These are phyloP conservation scores for Sphaerophoria rueppellii DNA, from an alignment of 2,888 invertebrate genomes.

Conservation along the genomic window DNA sequence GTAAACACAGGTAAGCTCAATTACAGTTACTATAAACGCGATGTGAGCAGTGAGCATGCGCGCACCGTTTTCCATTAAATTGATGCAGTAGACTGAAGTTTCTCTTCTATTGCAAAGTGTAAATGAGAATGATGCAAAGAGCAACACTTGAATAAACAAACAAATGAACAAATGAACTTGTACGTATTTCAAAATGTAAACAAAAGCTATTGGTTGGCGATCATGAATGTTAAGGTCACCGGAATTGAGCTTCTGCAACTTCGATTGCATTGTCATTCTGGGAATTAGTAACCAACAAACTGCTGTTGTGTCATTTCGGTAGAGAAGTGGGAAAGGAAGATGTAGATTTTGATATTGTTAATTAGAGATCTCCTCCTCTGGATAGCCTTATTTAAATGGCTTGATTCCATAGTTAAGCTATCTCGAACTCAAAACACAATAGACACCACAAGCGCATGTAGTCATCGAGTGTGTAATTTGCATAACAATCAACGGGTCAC, in stretches of 20 bases:
- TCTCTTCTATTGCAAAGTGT: neutral
- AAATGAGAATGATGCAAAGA: neutral
- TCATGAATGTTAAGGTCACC: slow-evolving; percentile 65
- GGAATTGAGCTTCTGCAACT: slow-evolving; percentile 51
- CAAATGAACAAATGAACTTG: slow-evolving; percentile 16
- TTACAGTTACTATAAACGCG: neutral
- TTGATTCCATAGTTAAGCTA: slow-evolving; percentile 61
- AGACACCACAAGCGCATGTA: slow-evolving; percentile 4
- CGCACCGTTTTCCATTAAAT: slow-evolving; percentile 34
- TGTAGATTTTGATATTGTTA: slow-evolving; percentile 40
- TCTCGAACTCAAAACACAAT: slow-evolving; percentile 43
- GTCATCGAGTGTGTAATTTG: slow-evolving; percentile 60
- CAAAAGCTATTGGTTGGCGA: slow-evolving; percentile 39
- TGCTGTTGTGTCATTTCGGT: slow-evolving; percentile 49
- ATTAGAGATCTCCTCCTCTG: slow-evolving; percentile 51
- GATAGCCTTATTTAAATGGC: slow-evolving; percentile 52
- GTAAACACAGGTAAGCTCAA: slow-evolving; percentile 84
- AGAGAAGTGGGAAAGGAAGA: slow-evolving; percentile 17
- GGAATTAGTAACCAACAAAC: neutral
- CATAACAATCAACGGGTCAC: slow-evolving; percentile 66
- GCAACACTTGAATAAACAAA: slow-evolving; percentile 7
- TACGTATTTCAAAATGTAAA: slow-evolving; percentile 20
- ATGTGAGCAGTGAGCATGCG: slow-evolving; percentile 24
- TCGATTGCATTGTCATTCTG: neutral
- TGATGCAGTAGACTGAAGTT: neutral